A percentile compares a stretch with the other conserved stretches of the same genome.
Conservation (phyloP, 2,888 invertebrate genomes). For the Gymnoscelis rufifasciata region DNA sequence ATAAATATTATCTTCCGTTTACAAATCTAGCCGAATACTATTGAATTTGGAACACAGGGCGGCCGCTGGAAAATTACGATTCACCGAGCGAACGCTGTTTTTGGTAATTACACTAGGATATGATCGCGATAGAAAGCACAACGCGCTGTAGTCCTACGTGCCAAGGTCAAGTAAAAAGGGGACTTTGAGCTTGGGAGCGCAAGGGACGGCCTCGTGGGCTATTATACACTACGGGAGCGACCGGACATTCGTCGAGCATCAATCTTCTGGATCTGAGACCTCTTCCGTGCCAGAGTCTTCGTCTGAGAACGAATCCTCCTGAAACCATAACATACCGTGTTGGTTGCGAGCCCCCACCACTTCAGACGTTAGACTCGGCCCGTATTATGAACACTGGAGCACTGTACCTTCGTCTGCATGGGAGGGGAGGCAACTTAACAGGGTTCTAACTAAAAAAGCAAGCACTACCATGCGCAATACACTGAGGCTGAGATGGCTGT, state of each 20-base stretch:
- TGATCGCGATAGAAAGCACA: slow-evolving; percentile 44
- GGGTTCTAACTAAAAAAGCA: slow-evolving; percentile 43
- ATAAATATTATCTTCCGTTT: slow-evolving; percentile 37
- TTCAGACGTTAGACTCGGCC: slow-evolving; percentile 43
- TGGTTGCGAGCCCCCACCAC: slow-evolving; percentile 51
- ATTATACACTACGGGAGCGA: slow-evolving; percentile 42
- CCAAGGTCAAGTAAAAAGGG: slow-evolving; percentile 16
- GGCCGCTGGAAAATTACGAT: slow-evolving; percentile 45
- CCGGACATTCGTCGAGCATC: slow-evolving; percentile 48
- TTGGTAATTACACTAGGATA: slow-evolving; percentile 48
- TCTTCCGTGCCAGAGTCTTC: slow-evolving; percentile 75
- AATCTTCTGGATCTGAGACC: slow-evolving; percentile 70
- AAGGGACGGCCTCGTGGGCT: slow-evolving; percentile 38
- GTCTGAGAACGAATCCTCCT: slow-evolving; percentile 76
- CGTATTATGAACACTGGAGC: slow-evolving; percentile 24
- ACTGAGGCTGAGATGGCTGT: slow-evolving; percentile 60
- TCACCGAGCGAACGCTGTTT: slow-evolving; percentile 39
- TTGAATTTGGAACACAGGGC: slow-evolving; percentile 45
- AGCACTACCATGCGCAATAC: slow-evolving; percentile 64
- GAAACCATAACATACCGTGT: slow-evolving; percentile 68
- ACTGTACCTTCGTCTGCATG: slow-evolving; percentile 62
- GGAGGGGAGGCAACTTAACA: slow-evolving; percentile 37
- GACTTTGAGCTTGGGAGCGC: slow-evolving; percentile 29
- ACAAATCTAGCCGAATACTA: slow-evolving; percentile 60
- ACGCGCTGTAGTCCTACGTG: slow-evolving; percentile 30